A percentile compares a stretch with the other conserved stretches of the same genome.
These are phyloP conservation scores for Nebria salina DNA, from an alignment of 2,888 invertebrate species.

Conservation along the genomic window DNA sequence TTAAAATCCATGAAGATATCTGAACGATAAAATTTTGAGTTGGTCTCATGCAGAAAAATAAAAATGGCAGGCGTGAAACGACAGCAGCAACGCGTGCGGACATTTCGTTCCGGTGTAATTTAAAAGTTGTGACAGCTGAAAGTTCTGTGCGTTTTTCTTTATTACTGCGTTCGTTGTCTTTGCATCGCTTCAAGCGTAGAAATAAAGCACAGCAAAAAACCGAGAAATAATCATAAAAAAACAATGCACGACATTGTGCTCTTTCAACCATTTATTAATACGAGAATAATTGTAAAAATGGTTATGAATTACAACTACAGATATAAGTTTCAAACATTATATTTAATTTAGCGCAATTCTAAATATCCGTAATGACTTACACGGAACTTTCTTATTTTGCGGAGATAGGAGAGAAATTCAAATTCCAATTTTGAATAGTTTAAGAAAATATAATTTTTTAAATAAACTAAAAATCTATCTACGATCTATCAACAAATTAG, in stretches of 20 bases:
- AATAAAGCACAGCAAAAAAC: neutral
- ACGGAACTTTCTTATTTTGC: no score
- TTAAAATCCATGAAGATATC: neutral
- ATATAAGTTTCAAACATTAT: neutral
- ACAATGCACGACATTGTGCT: neutral
- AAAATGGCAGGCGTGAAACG: neutral
- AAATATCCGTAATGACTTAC: no score
- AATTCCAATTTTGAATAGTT: no score
- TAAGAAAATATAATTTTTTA: no score
- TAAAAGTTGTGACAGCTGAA: constrained; percentile 1
- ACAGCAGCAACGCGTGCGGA: neutral
- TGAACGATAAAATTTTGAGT: neutral
- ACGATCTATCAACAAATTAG: no score
- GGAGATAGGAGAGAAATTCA: no score
- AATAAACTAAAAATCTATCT: no score
- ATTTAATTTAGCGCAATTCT: neutral
- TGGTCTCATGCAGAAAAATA: neutral
- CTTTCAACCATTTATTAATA: neutral
- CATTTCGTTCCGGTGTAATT: constrained; percentile 1
- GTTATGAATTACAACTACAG: neutral
- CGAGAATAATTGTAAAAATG: neutral
- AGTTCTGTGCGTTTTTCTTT: neutral
- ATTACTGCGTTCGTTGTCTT: constrained; percentile 1
- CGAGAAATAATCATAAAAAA: neutral
- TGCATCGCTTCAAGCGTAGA: neutral